Base-by-base conservation (phyloP, 37 sponge, comb jelly and placozoan species). In the Ephydatia muelleri region DNA sequence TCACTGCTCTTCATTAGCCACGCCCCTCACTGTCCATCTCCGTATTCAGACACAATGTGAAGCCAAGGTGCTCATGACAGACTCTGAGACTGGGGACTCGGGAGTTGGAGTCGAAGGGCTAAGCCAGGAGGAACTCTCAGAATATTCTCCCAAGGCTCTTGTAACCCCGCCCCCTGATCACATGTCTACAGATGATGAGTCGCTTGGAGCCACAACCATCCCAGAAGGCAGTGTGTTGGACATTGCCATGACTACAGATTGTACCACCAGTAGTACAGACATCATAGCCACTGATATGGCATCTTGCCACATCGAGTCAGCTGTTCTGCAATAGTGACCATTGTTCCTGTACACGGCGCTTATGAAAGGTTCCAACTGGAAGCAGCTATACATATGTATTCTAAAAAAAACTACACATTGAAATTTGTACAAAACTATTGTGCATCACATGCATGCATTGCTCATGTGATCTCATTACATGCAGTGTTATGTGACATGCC, bases 81-180 rank as follows among this genome's bases (percentile, higher is more conserved):
- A 78, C 47, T 72, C 79, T 31, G 85, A 84, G 78, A 67, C 85
- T 69, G 80, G 70, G 13, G 86, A 85, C 79, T 85, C 86, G 28
- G 86, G 86, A 3, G 49, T 85, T 16, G 80, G 86, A 5, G 57
- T 57, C 0, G 57, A 57, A 14, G 57, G 9, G 16, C 16, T 57
- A 21, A 57, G 57, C 57, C 57, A 57, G 16, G 57, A 57, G 19
- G 57, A 57, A 11, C 57, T 57, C 19, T 57, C 57, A 57, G 57
- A 57, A 57, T 57, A 57, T 21, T 57, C 57, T 1, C 57, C 57
- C 6, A 57, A 57, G 57, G 57, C 57, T 57, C 57, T 14, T 57
- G 57, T 57, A 21, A 57, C 57, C 16, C 57, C 57, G 16, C 57
- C 57, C 57, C 57, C 57, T 11, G 57, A 57, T 57, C 57, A 5